Evolutionary conservation across 2,113 vertebrate species (phyloP), one percentile per base, ranked within the genome.

Genomic region (Amazona vittata): DNA sequence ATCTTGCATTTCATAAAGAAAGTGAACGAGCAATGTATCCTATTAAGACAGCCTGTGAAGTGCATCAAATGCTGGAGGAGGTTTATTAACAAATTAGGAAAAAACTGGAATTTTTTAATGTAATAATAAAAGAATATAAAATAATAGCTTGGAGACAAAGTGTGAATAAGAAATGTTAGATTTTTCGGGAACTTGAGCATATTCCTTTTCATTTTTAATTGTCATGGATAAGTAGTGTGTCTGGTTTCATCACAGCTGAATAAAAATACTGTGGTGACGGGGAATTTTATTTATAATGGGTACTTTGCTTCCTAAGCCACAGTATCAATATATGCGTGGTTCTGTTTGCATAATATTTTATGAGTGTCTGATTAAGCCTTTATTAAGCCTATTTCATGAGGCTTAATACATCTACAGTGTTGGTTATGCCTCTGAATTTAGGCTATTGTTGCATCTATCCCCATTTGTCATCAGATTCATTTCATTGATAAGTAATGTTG

Each of bases 301-400:
- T 67, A 6, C 22, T 91, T 94, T 37, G 77, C 4, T 44, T 93
- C 21, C 39, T 77, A 70, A 82, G 37, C 22, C 20, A 55, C 53
- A 21, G 5, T 87, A 90, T 79, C 35, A 49, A 64, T 83, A 87
- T 88, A 31, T 90, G 6, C 14, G 24, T 83, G 21, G 14, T 70
- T 96, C 63, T 93, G 31, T 82, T 90, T 90, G 47, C 68, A 35
- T 82, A 83, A 44, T 83, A 69, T 88, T 94, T 79, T 76, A 37
- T 39, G 49, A 59, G 18, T 55, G 20, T 93, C 59, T 94, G 82
- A 83, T 85, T 89, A 83, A 79, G 52, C 52, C 60, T 93, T 83
- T 95, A 82, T 87, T 93, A 93, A 95, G 29, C 33, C 37, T 79
- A 21, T 94, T 90, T 93, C 39, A 52, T 73, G 57, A 80, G 21